A percentile compares a stretch with the other conserved stretches of the same genome.
These are phyloP conservation scores for Octopus bimaculoides DNA, from an alignment of 1,140 invertebrate genomes.

Conservation along the genomic window DNA sequence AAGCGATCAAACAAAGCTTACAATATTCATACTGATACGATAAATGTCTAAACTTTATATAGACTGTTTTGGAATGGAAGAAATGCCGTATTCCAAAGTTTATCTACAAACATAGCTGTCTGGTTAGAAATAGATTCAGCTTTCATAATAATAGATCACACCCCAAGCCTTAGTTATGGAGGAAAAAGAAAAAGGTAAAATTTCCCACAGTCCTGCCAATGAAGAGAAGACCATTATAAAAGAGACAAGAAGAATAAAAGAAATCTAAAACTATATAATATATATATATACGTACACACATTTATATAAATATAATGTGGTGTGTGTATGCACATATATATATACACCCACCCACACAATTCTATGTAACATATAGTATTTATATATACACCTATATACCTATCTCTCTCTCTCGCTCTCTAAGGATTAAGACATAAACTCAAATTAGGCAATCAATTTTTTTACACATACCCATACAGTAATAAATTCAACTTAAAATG, in stretches of 20 bases:
- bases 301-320: neutral
- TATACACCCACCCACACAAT: neutral
- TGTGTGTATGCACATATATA: neutral
- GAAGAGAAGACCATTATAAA: no score
- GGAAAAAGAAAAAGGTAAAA: no score
- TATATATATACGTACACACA: neutral
- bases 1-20: no score
- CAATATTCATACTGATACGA: no score
- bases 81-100: no score
- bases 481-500: neutral
- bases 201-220: no score
- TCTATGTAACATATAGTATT: neutral
- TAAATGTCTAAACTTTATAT: no score
- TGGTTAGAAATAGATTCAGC: no score
- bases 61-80: no score
- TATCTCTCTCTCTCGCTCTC: neutral
- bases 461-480: neutral
- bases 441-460: neutral
- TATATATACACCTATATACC: neutral
- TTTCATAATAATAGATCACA: no score
- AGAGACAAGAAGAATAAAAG: neutral
- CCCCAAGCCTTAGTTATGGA: no score
- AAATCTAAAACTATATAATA: neutral
- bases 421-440: neutral
- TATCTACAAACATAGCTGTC: no score